Evolutionary conservation across 2,113 vertebrate genomes (phyloP).

Genomic region (Plecotus auritus): DNA sequence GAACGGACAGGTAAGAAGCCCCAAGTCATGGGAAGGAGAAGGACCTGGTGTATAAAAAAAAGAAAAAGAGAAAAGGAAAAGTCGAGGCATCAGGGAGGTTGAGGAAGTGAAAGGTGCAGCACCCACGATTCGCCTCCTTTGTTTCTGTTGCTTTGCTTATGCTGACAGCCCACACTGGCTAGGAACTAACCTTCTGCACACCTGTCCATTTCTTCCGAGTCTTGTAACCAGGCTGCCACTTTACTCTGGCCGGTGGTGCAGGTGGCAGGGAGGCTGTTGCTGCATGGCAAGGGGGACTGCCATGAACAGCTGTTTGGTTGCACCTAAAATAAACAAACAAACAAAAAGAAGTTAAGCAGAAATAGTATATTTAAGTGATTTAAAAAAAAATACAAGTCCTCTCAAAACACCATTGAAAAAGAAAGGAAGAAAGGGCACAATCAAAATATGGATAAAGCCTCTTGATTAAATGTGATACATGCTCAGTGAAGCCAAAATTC

Average conservation of each 20-base stretch:
- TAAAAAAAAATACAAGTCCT: background rate
- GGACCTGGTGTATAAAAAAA: background rate
- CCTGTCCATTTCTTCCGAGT: constrained; percentile 98
- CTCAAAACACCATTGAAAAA: background rate
- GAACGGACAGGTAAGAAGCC: background rate
- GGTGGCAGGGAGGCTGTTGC: constrained; percentile 90
- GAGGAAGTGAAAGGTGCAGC: background rate
- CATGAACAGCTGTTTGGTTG: constrained; percentile 87
- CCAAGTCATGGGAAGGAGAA: background rate
- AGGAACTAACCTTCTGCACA: constrained; percentile 92
- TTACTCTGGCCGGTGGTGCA: constrained; percentile 97
- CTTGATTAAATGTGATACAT: background rate
- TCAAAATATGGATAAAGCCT: background rate
- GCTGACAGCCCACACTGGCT: background rate
- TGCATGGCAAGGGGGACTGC: constrained; percentile 85
- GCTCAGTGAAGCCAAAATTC: background rate
- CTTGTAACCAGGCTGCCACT: constrained; percentile 96
- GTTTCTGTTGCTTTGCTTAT: background rate
- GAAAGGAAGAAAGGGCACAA: background rate
- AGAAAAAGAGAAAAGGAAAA: background rate
- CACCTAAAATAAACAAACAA: constrained; percentile 70
- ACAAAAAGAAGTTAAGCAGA: background rate
- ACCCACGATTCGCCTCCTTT: background rate
- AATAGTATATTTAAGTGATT: background rate
- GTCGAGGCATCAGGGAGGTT: background rate